A percentile compares a stretch with the other conserved stretches of the same genome.
These are phyloP conservation scores for Ctenoplectra terminalis DNA, from an alignment of 1,140 invertebrate genomes.

Conservation along the genomic window DNA sequence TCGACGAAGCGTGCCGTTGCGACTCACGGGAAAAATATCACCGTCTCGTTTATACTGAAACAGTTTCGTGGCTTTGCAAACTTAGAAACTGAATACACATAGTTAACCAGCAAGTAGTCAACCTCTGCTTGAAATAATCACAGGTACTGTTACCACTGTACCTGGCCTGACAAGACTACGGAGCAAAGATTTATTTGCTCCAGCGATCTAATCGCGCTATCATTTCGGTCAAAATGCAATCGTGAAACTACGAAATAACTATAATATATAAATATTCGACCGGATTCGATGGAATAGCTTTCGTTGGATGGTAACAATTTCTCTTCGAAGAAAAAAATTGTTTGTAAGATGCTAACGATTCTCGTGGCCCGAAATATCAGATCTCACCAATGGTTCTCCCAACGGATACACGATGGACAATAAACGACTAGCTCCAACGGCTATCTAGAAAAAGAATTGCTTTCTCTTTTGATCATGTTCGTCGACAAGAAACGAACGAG, in stretches of 20 bases:
- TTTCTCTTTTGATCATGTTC: constrained; percentile 51
- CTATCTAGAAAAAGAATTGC: constrained; percentile 42
- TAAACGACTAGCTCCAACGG: neutral
- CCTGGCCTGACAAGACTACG: neutral
- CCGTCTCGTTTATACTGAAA: neutral
- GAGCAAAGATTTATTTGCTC: neutral
- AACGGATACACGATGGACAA: neutral
- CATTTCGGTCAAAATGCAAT: neutral
- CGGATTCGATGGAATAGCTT: no score
- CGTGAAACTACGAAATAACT: neutral
- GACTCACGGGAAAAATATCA: neutral
- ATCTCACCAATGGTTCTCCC: neutral
- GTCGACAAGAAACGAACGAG: constrained; percentile 19
- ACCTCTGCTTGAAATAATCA: constrained; percentile 75
- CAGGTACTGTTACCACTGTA: constrained; percentile 69
- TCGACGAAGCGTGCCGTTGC: no score
- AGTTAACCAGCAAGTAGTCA: constrained; percentile 35
- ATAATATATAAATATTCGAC: no score
- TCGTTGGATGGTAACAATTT: neutral
- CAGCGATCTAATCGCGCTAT: neutral
- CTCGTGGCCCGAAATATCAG: neutral
- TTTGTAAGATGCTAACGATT: no score
- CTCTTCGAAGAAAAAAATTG: neutral
- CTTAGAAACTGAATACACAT: neutral
- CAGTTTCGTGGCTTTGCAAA: neutral